Base-by-base conservation (phyloP, 1,140 invertebrate species). In the Drosophila navojoa region DNA sequence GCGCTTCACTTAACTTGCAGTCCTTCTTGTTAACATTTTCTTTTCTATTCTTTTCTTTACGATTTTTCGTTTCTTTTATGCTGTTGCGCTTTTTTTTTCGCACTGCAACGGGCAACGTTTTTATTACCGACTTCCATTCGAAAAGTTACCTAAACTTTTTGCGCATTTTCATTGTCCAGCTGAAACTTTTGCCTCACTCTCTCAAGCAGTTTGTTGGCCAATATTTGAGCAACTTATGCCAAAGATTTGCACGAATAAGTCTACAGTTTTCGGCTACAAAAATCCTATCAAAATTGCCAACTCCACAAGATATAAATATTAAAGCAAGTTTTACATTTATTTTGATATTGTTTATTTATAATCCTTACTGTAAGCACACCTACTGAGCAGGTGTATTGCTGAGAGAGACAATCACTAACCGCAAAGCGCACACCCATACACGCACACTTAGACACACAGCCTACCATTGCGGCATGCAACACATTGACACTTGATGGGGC, bases 21-120 rank as follows among this genome's bases (percentile, higher is more conserved):
- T 81, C 76, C 76, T 74, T 67, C 79, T 89, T 87, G 79, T 87
- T 89, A 89, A 89, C 84, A 89, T 84, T 89, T 89, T 80, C 77
- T 87, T 78, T 15, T 6, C 7, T 45, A 15, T 44, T 44, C n/a
- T 15, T 6, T 16, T 45, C n/a, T 44, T 44, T 44, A 5, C 40
- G 1, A 13, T 11, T 13, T 42, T 22, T 1, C 19, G 19, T 22
- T 22, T 42, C 40, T 15, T n/a, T 44, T 44, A 35, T 35, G 73
- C 77, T 54, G 42, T 6, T 29, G 50, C 44, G 52, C 27, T 32
- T 32, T 42, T 55, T 49, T 40, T 66, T 73, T 50, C 25, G 58
- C 47, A 19, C 61, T 38, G 19, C 57, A 54, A 54, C 49, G 27
- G 60, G 62, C 77, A 80, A 63, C 69, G 68, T 54, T 61, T 80